phyloP scores from a whole-genome alignment of 1,140 invertebrate genomes.

The Chelonus insularis region DNA sequence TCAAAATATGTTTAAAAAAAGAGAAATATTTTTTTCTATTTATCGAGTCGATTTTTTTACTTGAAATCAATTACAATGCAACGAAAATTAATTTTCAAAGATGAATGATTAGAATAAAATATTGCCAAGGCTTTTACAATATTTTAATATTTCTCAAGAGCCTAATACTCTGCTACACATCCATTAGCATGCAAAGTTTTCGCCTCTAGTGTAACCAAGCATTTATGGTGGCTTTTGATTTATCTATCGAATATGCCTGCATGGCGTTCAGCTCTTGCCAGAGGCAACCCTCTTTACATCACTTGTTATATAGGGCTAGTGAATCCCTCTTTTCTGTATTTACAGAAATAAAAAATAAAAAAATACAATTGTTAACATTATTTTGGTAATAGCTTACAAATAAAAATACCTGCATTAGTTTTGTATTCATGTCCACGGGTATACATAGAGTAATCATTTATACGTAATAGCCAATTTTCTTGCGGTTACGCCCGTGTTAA shows the following conservation, averaged over 20 bases:
- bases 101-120: too few species aligned
- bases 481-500: slow-evolving; percentile 58
- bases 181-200: slow-evolving; percentile 60
- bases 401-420: slow-evolving; percentile 9
- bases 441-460: slow-evolving; percentile 48
- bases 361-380: neutral
- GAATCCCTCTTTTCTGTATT: neutral
- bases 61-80: too few species aligned
- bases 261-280: slow-evolving; percentile 30
- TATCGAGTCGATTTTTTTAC: too few species aligned
- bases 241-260: slow-evolving; percentile 60
- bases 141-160: neutral
- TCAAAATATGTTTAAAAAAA: too few species aligned
- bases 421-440: slow-evolving; percentile 20
- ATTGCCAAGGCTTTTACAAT: too few species aligned
- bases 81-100: too few species aligned
- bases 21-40: too few species aligned
- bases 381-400: slow-evolving; percentile 1
- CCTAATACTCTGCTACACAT: slow-evolving; percentile 38
- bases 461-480: slow-evolving; percentile 59
- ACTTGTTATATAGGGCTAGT: slow-evolving; percentile 4
- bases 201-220: slow-evolving; percentile 43
- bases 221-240: slow-evolving; percentile 54
- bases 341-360: neutral
- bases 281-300: slow-evolving; percentile 4